Evolutionary conservation across 2,888 invertebrate genomes (phyloP), one percentile per base, ranked within the genome.

Genomic region (Meta bourneti): DNA sequence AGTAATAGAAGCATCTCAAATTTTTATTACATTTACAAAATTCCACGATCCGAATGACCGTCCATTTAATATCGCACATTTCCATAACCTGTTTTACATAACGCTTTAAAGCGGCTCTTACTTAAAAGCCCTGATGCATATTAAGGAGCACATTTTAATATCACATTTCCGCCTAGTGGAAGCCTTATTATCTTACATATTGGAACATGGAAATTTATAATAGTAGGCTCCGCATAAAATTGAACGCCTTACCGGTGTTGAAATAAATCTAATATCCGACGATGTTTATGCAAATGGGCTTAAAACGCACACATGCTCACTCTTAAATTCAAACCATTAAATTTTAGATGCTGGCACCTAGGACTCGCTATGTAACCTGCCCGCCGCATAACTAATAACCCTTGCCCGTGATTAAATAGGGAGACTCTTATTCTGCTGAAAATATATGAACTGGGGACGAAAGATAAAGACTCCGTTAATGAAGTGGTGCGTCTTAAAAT

Each of bases 371-470:
- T 49, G 49, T 16, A 81, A 71, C 48, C 48, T 16, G 70, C 19
- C 49, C 8, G n/a, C 81, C 49, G 69, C 61, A 81, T 81, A 81
- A 81, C 81, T 81, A 81, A 81, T 81, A 81, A 71, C 81, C 34
- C 9, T n/a, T 7, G 49, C n/a, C 81, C n/a, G 49, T 70, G 61
- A 70, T 71, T 70, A 81, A 81, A 49, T 49, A 49, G 20, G 81
- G 71, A 19, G 11, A 48, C 19, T n/a, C 54, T 79, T 61, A 54
- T 79, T 34, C 54, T 20, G 54, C 34, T 61, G 54, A 79, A 79
- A 79, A 61, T 79, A 79, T 79, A 79, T 79, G 79, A 77, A 77
- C 51, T 77, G 34, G 34, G 34, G 34, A 34, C 34, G 34, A 34
- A 34, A 34, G 34, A 34, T 34, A 34, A 34, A 34, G 34, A 34